Percentiles rank a stretch among this genome's conserved stretches.
Conservation (phyloP, 2,797 vertebrate genomes). For the Huso huso region DNA sequence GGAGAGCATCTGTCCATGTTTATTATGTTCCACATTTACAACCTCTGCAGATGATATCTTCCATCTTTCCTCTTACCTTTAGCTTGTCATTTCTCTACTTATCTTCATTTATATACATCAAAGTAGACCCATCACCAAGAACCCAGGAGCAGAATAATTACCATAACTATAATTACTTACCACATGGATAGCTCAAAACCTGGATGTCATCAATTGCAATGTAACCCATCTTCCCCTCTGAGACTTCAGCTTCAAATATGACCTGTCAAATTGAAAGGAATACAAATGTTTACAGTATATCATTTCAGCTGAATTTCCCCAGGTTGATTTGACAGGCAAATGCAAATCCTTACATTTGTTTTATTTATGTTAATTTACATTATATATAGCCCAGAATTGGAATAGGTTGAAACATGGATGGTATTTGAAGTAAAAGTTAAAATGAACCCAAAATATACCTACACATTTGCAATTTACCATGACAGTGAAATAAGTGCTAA, state of each 20-base stretch:
- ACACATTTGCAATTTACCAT: too few relatives aligned
- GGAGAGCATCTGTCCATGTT: not conserved
- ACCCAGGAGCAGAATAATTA: constrained; percentile 5
- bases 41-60: not conserved
- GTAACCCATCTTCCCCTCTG: constrained; percentile 84
- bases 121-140: constrained; percentile 46
- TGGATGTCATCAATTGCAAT: constrained; percentile 97
- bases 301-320: constrained; percentile 10
- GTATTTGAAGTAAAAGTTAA: too few relatives aligned
- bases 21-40: not conserved
- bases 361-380: not conserved
- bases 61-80: constrained; percentile 12
- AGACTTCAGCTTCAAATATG: constrained; percentile 95
- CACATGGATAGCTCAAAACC: constrained; percentile 96
- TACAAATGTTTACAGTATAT: constrained; percentile 28
- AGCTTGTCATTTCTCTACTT: constrained; percentile 57
- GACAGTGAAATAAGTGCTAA: too few relatives aligned
- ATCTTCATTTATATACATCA: constrained; percentile 47
- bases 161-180: constrained; percentile 62
- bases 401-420: too few relatives aligned
- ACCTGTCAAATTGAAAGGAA: constrained; percentile 68
- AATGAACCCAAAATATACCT: too few relatives aligned
- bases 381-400: constrained; percentile 1
- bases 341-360: constrained; percentile 2
- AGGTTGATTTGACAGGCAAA: constrained; percentile 1